phyloP scores from a whole-genome alignment of 2,113 vertebrate genomes.

The Syrmaticus mikado region DNA sequence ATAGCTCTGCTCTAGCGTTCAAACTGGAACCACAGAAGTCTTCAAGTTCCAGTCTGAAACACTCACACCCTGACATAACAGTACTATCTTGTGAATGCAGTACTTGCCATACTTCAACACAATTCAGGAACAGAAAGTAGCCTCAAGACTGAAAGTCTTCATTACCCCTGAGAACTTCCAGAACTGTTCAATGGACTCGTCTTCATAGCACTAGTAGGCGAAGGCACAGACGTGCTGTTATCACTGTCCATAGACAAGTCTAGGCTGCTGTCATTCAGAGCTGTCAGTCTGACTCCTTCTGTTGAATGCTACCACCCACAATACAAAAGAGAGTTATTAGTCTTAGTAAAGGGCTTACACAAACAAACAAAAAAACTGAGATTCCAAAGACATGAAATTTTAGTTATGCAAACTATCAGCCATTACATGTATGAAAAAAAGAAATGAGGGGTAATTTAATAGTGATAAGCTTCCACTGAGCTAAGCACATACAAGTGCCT shows the following conservation, averaged over 20 bases:
- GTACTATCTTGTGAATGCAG: rapidly evolving
- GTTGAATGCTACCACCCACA: conserved; percentile 83
- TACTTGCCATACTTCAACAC: neutral
- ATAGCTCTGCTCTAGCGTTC: neutral
- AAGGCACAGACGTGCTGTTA: conserved; percentile 93
- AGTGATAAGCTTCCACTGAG: neutral
- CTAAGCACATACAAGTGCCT: rapidly evolving
- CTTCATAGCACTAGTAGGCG: conserved; percentile 85
- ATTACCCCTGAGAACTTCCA: conserved; percentile 87
- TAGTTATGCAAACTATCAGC: neutral
- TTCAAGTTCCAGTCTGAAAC: neutral
- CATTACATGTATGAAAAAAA: neutral
- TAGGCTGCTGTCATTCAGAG: conserved; percentile 87
- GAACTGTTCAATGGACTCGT: conserved; percentile 82
- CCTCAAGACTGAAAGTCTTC: neutral
- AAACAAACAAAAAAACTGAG: neutral
- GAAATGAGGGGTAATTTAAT: neutral
- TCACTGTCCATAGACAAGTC: conserved; percentile 92
- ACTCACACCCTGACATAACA: neutral
- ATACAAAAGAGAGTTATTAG: neutral
- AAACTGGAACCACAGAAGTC: neutral
- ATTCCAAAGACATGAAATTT: neutral
- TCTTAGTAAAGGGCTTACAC: neutral
- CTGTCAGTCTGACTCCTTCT: conserved; percentile 81
- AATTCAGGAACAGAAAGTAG: neutral